Conservation (phyloP, 2,113 vertebrate species). For the Phylloscopus trochilus region DNA sequence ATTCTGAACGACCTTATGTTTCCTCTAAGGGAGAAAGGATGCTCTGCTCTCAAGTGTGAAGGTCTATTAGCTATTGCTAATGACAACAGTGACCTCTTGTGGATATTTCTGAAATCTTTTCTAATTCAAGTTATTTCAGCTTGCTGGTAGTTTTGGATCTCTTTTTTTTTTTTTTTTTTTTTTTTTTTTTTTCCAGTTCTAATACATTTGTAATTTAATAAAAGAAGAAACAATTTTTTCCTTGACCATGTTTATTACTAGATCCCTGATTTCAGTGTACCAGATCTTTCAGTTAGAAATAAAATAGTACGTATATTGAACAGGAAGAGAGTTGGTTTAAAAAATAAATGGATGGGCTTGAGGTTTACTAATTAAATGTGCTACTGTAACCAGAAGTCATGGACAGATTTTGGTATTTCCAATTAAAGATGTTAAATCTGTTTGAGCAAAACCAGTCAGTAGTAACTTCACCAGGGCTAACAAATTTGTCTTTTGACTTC, state of each 20-base stretch:
- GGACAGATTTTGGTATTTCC: not conserved
- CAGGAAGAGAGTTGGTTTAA: not conserved
- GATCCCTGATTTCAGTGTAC: not conserved
- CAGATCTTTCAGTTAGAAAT: not conserved
- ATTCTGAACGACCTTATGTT: not conserved
- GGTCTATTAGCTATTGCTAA: not conserved
- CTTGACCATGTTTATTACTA: not conserved
- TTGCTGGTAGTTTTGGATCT: not conserved
- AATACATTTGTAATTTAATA: not conserved
- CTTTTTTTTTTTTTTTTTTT: not conserved
- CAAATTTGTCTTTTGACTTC: not conserved
- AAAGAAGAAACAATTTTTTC: not conserved
- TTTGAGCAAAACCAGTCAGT: not conserved
- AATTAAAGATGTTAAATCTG: not conserved
- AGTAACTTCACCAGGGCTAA: not conserved
- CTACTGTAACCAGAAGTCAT: not conserved
- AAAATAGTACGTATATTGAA: not conserved
- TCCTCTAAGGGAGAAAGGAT: not conserved
- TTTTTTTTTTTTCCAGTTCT: not conserved
- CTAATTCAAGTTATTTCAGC: not conserved
- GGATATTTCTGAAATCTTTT: slow-evolving; percentile 6
- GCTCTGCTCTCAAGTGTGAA: fast-evolving
- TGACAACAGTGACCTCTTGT: slow-evolving; percentile 67
- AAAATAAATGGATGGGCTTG: not conserved
- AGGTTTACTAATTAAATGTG: not conserved